These are phyloP conservation scores for Porites lutea DNA, from an alignment of 64 coral and sea anemone genomes.

Conservation along the genomic window DNA sequence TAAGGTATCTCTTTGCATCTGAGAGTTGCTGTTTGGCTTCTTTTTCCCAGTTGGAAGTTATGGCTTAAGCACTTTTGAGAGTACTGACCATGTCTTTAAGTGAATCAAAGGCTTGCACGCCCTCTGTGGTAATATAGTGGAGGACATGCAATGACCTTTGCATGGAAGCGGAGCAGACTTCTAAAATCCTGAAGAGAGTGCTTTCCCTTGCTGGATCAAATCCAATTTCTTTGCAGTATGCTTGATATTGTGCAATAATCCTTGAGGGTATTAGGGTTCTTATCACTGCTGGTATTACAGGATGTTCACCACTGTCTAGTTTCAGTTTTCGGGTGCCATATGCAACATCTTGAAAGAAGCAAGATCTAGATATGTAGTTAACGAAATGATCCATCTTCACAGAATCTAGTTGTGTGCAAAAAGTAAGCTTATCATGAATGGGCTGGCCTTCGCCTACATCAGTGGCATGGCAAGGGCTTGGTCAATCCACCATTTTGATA, in stretches of 20 bases:
- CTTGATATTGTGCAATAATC: slow-evolving; percentile 17
- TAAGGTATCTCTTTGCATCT: slow-evolving; percentile 64
- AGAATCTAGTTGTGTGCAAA: slow-evolving; percentile 23
- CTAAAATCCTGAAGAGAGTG: slow-evolving; percentile 29
- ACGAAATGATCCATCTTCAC: slow-evolving; percentile 51
- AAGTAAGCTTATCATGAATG: not conserved
- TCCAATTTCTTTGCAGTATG: not conserved
- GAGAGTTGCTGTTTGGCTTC: slow-evolving; percentile 29
- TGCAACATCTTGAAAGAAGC: slow-evolving; percentile 36
- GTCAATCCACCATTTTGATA: slow-evolving; percentile 59
- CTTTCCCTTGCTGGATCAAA: slow-evolving; percentile 45
- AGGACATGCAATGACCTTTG: slow-evolving; percentile 30
- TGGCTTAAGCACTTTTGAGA: slow-evolving; percentile 3
- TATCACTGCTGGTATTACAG: slow-evolving; percentile 31
- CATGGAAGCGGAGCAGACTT: slow-evolving; percentile 53
- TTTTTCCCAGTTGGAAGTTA: slow-evolving; percentile 31
- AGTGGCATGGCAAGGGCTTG: slow-evolving; percentile 44
- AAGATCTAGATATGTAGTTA: slow-evolving; percentile 21
- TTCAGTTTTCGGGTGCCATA: slow-evolving; percentile 33
- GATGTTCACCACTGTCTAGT: slow-evolving; percentile 18
- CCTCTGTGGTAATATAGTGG: slow-evolving; percentile 33
- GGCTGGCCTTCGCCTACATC: slow-evolving; percentile 40
- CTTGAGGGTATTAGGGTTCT: slow-evolving; percentile 42
- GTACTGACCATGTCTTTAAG: not conserved
- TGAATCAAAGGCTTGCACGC: slow-evolving; percentile 11